phyloP scores from a whole-genome alignment of 2,797 vertebrate species.

The Meda fulgida region DNA sequence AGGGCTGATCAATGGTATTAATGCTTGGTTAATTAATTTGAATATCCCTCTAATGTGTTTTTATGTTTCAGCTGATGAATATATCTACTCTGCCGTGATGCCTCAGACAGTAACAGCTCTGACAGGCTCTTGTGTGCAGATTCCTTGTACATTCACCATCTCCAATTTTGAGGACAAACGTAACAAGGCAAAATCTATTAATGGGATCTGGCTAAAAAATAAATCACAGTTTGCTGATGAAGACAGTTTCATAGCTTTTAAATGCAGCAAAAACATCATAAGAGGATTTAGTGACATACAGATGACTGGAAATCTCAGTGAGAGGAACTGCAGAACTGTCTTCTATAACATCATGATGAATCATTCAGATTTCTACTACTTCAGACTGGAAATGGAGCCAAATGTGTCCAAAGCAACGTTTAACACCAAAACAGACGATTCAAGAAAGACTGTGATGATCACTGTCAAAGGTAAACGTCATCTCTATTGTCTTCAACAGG shows the following conservation, averaged over 20 bases:
- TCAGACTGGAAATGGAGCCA: conserved; percentile 55
- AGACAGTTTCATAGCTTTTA: conserved; percentile 34
- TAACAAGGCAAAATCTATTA: rapidly evolving
- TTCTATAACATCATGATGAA: conserved; percentile 48
- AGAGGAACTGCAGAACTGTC: conserved; percentile 68
- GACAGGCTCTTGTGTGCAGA: conserved; percentile 68
- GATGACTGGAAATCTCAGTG: conserved; percentile 55
- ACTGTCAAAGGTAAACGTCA: conserved; percentile 58
- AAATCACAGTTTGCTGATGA: rapidly evolving
- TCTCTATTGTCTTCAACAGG: not conserved
- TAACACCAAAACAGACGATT: not conserved
- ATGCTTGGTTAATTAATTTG: too few relatives aligned
- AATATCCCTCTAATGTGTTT: too few relatives aligned
- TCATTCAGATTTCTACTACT: conserved; percentile 58
- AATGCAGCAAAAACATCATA: not conserved
- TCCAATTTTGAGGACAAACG: rapidly evolving
- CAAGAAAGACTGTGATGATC: conserved; percentile 32
- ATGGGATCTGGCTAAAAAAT: conserved; percentile 61
- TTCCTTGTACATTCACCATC: conserved; percentile 65
- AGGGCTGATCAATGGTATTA: too few relatives aligned
- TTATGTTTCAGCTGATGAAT: not conserved
- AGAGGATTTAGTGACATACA: conserved; percentile 37
- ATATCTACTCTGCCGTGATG: not conserved
- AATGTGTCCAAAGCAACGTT: not conserved
- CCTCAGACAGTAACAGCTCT: conserved; percentile 58